Conservation (phyloP, 2,113 vertebrate species). For the Pimephales promelas region DNA sequence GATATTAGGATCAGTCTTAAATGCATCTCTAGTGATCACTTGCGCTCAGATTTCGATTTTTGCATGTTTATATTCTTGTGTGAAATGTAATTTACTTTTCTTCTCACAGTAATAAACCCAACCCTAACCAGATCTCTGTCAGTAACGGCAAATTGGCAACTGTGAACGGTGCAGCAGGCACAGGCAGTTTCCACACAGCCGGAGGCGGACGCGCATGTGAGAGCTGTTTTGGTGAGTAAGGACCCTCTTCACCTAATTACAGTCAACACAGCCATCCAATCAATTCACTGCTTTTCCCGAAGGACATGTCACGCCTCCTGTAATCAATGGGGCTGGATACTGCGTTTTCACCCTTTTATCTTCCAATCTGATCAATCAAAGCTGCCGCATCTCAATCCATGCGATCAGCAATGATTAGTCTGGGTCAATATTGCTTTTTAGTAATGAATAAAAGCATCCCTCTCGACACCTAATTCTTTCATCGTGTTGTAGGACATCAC, state of each 20-base stretch:
- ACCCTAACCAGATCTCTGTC: slow-evolving; percentile 94
- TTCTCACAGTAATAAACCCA: slow-evolving; percentile 91
- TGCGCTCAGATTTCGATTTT: not conserved
- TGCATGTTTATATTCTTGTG: slow-evolving; percentile 9
- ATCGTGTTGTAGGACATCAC: not conserved
- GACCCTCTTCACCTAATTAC: slow-evolving; percentile 29
- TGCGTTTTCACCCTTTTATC: slow-evolving; percentile 21
- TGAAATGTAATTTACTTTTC: slow-evolving; percentile 31
- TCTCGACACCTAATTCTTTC: not conserved
- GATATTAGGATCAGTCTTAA: not conserved
- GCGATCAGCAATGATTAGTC: slow-evolving; percentile 2
- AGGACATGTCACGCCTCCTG: slow-evolving; percentile 5
- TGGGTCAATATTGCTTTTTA: slow-evolving; percentile 26
- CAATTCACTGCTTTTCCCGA: slow-evolving; percentile 10
- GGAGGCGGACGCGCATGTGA: slow-evolving; percentile 90
- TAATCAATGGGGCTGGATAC: slow-evolving; percentile 39
- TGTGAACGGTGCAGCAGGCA: slow-evolving; percentile 87
- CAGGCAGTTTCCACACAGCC: slow-evolving; percentile 80
- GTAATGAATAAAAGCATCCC: not conserved
- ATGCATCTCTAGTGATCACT: not conserved
- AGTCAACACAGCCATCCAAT: slow-evolving; percentile 34
- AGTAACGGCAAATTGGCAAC: slow-evolving; percentile 90
- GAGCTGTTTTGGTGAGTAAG: slow-evolving; percentile 91
- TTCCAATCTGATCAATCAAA: slow-evolving; percentile 13
- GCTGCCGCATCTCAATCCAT: not conserved